Base-by-base conservation (phyloP, 2,113 vertebrate species). In the Proteles cristata region DNA sequence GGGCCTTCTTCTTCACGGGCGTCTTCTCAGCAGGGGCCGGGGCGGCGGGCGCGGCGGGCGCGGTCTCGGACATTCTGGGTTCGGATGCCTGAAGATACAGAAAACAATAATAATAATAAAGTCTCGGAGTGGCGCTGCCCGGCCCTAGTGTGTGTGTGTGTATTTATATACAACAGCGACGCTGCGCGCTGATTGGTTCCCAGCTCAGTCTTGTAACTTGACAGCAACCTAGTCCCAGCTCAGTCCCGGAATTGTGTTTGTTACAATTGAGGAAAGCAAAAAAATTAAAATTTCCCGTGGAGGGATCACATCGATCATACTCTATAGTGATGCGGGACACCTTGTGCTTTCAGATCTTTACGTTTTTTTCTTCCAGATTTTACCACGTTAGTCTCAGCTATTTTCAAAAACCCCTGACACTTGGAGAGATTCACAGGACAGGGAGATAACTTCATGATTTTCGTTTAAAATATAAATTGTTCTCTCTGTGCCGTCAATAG, bases 201-300 rank as follows among this genome's bases (percentile, higher is more conserved):
- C 31, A 90, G 86, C 71, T 97, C 93, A 23, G 85, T 97, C 98
- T 98, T 98, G 97, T 96, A 97, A 10, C 91, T 94, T 90, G 14
- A 74, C 79, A n/a, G 87, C 97, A 11, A 10, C 15, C 10, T 12
- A 26, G 81, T 31, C 96, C 85, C 86, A 2, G 74, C 43, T 48
- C 43, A 17, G 43, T 48, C 74, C 43, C 14, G 43, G 74, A 48
- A 48, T 48, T 76, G 74, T 76, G 74, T 76, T 76, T 76, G 74
- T 76, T 76, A 76, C 74, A 86, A 45, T 92, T 19, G 66, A 5
- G 98, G 98, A 98, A 98, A 90, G 33, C 83, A 15, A 69, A 1
- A 4, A 81, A 97, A 98, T 96, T n/a, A 89, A 4, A 16, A 73
- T 97, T 97, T 96, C 68, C 50, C 4, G 53, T 31, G 73, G 14